Base-by-base conservation (phyloP, 2,797 vertebrate species). In the Malurus splendens region DNA sequence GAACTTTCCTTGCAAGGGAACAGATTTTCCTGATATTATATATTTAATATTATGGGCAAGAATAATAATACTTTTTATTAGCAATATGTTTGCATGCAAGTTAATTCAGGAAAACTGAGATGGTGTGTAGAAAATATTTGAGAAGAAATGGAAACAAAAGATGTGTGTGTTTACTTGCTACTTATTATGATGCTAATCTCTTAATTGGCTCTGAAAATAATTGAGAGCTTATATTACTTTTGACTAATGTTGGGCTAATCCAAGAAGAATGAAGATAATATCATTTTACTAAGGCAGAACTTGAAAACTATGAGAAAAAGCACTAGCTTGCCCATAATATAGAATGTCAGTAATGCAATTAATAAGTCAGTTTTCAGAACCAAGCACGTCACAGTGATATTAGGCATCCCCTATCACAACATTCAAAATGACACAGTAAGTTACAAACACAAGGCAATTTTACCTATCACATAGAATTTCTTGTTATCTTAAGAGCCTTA, bases 401-500 rank as follows among this genome's bases (percentile, higher is more conserved):
- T 68, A 71, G 42, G 54, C 47, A 51, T 55, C 25, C 84, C 38
- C 45, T 68, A 89, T 75, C 85, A 86, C 68, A 93, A 86, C 78
- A 75, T 52, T 89, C 54, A 83, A 83, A 88, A 82, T 78, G 82
- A 82, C 74, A 88, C 19, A 74, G 32, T 77, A 71, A 87, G 90
- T 84, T 91, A 92, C 59, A 94, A 92, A 90, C 55, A 76, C 60
- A 70, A 71, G 57, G 25, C 64, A 84, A 83, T 78, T 86, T 95
- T 86, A 87, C 59, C 72, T 88, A 89, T 93, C 90, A 82, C 74
- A 57, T n/a, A 89, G 30, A 7, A 89, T 91, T 94, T 93, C 66
- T 87, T 89, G 38, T 90, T 91, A 71, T 94, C 74, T 90, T 79
- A 85, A 87, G 61, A 92, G 59, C 59, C 54, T 89, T 94, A 87